phyloP scores from a whole-genome alignment of 2,113 vertebrate genomes.

The Halichoeres trimaculatus region DNA sequence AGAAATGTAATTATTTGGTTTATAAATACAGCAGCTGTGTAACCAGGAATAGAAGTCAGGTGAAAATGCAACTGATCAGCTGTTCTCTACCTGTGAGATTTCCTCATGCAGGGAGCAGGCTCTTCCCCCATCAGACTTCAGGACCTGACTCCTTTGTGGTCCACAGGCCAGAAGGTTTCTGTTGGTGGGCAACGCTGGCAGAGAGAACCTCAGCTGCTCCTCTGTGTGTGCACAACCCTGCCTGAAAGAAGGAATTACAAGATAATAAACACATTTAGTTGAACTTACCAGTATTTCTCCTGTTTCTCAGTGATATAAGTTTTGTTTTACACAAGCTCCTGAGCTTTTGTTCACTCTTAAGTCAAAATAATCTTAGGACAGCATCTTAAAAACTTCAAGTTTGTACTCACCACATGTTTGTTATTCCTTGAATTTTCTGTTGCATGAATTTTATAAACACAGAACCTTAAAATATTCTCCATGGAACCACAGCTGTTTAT shows the following conservation, averaged over 20 bases:
- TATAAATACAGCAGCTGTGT: too few species aligned
- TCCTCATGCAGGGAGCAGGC: neutral
- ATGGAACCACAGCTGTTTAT: too few species aligned
- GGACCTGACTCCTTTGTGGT: neutral
- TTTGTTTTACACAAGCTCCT: neutral
- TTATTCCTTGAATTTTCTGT: neutral
- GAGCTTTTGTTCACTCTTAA: neutral
- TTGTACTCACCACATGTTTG: conserved; percentile 35
- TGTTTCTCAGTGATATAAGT: neutral
- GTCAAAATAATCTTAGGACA: neutral
- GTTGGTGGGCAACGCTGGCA: conserved; percentile 1
- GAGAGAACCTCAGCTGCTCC: conserved; percentile 9
- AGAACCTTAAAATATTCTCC: neutral
- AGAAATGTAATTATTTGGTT: neutral
- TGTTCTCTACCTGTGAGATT: conserved; percentile 17
- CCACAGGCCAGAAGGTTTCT: neutral
- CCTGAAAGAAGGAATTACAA: neutral
- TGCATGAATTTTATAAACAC: neutral
- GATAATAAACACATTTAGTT: neutral
- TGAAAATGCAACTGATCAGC: neutral
- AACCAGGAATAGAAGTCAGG: too few species aligned
- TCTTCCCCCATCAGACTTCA: conserved; percentile 1
- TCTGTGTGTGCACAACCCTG: neutral
- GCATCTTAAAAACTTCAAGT: neutral
- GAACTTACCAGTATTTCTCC: neutral